Evolutionary conservation across 2,797 vertebrate genomes (phyloP), one percentile per base, ranked within the genome.

Genomic region (Carcharodon carcharias): DNA sequence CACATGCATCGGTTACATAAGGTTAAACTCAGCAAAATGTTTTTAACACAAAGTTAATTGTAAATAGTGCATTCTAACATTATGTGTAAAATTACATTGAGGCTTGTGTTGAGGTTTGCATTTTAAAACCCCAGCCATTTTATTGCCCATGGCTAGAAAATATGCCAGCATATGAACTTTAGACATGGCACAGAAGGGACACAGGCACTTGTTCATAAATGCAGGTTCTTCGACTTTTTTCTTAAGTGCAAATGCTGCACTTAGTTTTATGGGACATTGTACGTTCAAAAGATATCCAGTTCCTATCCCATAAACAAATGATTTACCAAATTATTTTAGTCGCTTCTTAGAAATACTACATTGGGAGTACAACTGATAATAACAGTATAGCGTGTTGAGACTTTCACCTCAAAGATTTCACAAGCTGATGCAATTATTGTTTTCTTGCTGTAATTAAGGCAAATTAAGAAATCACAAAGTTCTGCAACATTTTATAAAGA

Each of bases 401-500:
- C 40, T 85, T 85, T 85, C 63, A 11, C 2, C 63, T 45, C 91
- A 40, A 65, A 21, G 16, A 40, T 35, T 23, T 92, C 35, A 40
- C 35, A 63, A 93, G 93, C 40, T 67, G 35, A 63, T 63, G 8
- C 61, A 93, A 93, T 93, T 67, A 45, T 21, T 85, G 40, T 18
- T 85, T 85, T 85, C 80, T 93, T 45, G n/a, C n/a, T 26, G 23
- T 45, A 67, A 93, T 93, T 40, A 67, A 67, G 91, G n/a, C 63
- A 67, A 93, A 93, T 93, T 65, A 93, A 93, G 91, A 93, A 93
- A 67, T 93, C 63, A 93, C 16, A 9, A 40, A 23, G 63, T 67
- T 40, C 2, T 4, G 7, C 21, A 45, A 18, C 63, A 11, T 93
- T 65, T 93, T 93, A 40, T 93, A 40, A 23, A n/a, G 63, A 9